Evolutionary conservation across 2,797 vertebrate genomes (phyloP).

Genomic region (Chrosomus eos): DNA sequence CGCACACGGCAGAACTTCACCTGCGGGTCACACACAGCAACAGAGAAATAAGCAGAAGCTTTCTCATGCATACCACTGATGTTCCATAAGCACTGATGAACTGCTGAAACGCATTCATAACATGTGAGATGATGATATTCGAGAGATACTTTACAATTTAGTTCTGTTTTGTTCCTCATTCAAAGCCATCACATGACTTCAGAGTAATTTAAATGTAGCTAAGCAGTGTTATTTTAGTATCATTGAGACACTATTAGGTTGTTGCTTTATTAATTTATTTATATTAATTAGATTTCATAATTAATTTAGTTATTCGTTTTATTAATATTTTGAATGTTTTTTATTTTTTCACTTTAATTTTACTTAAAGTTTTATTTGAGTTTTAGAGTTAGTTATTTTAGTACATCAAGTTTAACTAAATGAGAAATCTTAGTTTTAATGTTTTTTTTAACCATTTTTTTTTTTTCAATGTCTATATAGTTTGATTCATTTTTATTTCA

Average conservation of each 20-base stretch:
- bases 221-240: neutral
- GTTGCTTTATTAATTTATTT: neutral
- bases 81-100: neutral
- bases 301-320: neutral
- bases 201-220: neutral
- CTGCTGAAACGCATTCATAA: neutral
- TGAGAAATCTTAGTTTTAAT: too few species aligned
- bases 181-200: neutral
- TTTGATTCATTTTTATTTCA: too few species aligned
- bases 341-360: too few species aligned
- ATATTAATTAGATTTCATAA: neutral
- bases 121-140: neutral
- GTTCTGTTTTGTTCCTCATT: neutral
- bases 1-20: constrained; percentile 94
- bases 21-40: neutral
- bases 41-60: neutral
- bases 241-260: neutral
- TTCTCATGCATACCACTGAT: neutral
- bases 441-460: too few species aligned
- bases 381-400: neutral
- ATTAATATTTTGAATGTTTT: neutral
- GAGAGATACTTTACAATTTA: neutral
- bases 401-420: neutral
- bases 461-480: too few species aligned
- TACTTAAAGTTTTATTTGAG: neutral